phyloP scores from a whole-genome alignment of 2,797 vertebrate species.

The Coregonus ussuriensis region DNA sequence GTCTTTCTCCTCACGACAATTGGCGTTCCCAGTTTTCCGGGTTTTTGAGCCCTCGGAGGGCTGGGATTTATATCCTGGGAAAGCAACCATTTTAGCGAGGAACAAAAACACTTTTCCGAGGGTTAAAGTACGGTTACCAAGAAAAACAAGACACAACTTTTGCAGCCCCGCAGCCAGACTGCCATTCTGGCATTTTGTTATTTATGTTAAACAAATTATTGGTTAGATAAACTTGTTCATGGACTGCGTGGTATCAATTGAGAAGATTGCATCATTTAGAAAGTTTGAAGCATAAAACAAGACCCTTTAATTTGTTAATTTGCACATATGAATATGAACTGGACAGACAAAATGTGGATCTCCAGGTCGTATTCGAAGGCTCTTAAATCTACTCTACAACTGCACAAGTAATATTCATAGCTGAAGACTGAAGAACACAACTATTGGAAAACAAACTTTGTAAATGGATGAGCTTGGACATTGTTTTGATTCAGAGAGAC shows the following conservation, averaged over 20 bases:
- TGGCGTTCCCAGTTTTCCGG: slow-evolving; percentile 41
- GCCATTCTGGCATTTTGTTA: slow-evolving; percentile 35
- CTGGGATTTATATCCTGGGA: slow-evolving; percentile 58
- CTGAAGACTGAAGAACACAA: slow-evolving; percentile 37
- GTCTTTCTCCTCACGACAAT: slow-evolving; percentile 16
- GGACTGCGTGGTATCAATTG: slow-evolving; percentile 31
- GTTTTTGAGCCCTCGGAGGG: slow-evolving; percentile 30
- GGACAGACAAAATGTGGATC: not conserved
- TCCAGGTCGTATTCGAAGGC: too few species aligned
- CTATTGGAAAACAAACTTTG: slow-evolving; percentile 39
- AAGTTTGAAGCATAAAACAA: not conserved
- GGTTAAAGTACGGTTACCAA: slow-evolving; percentile 59
- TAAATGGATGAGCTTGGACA: slow-evolving; percentile 21
- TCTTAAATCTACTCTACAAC: not conserved
- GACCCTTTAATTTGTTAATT: too few species aligned
- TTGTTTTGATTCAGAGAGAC: slow-evolving; percentile 53
- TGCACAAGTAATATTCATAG: not conserved
- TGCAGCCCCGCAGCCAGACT: slow-evolving; percentile 48
- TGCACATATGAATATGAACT: not conserved
- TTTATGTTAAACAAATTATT: slow-evolving; percentile 7
- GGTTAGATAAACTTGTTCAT: slow-evolving; percentile 26
- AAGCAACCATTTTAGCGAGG: slow-evolving; percentile 57
- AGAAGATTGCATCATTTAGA: slow-evolving; percentile 19
- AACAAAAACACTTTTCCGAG: slow-evolving; percentile 59
- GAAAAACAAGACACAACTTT: slow-evolving; percentile 64